Percentiles rank a stretch among this genome's conserved stretches.
phyloP scores from a whole-genome alignment of 2,113 vertebrate genomes.

The Suricata suricatta region DNA sequence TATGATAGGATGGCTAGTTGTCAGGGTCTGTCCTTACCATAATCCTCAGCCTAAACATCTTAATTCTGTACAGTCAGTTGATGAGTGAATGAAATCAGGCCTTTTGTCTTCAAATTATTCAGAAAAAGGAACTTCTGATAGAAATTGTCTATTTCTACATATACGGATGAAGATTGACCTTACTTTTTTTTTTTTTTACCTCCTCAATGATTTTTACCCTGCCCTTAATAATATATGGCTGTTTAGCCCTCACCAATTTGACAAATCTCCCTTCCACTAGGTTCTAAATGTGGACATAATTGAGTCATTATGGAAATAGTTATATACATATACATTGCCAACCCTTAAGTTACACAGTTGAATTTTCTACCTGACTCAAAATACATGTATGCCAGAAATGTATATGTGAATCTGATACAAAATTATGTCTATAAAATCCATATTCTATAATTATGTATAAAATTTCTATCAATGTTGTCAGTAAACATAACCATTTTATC shows the following conservation, averaged over 20 bases:
- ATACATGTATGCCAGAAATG: neutral
- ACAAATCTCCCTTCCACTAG: neutral
- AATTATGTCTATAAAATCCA: neutral
- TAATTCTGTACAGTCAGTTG: neutral
- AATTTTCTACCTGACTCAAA: neutral
- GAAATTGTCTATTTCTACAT: neutral
- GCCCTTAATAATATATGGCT: neutral
- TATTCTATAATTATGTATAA: neutral
- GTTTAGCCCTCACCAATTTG: neutral
- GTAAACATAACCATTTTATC: neutral
- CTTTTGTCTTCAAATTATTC: neutral
- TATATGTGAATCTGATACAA: neutral
- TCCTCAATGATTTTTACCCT: neutral
- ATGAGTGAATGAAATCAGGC: neutral
- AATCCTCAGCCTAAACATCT: neutral
- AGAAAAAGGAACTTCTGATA: neutral
- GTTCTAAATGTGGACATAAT: neutral
- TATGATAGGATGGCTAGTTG: neutral
- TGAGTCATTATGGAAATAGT: neutral
- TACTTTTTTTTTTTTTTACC: neutral
- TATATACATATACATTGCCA: neutral
- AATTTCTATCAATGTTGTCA: neutral
- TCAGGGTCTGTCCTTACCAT: neutral
- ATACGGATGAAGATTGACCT: neutral
- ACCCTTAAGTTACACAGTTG: neutral